Evolutionary conservation across 2,888 invertebrate species (phyloP), one percentile per base, ranked within the genome.

Genomic region (Stenodema calcarata): DNA sequence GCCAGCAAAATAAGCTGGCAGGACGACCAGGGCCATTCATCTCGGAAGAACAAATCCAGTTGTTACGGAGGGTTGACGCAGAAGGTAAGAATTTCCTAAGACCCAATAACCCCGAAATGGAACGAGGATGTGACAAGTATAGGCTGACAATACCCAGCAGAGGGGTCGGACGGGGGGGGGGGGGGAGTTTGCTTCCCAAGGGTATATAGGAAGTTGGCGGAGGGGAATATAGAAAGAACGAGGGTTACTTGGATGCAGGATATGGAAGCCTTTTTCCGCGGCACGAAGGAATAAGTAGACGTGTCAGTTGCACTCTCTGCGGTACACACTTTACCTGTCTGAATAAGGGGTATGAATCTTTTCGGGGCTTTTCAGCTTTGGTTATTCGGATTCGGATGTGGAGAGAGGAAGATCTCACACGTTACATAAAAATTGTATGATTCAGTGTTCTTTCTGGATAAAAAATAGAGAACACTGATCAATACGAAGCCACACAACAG

Each of bases 51-150:
- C 62, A 62, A 62, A 62, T 62, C 62, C 62, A 62, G 62, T 62
- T 62, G 62, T 62, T 62, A 18, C 62, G 23, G 62, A 62, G 62
- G 62, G 62, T 62, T 62, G 62, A 62, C 62, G 62, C 23, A 9
- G 62, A 12, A 62, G 62, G 62, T 62, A 62, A 62, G 62, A 62
- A 62, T 62, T 18, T 62, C 62, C 62, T 62, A 62, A 62, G 62
- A 62, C 62, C 62, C 62, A 62, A 62, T 62, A 62, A 62, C 62
- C 62, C 62, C 62, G 62, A 62, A 62, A 62, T 62, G 62, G 62
- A 62, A 62, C 54, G 62, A 23, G 62, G 62, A 62, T 62, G 62
- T 62, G 62, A 62, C 62, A 62, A 62, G 62, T 62, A 62, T 62
- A 62, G 62, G 62, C 62, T 62, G 62, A 27, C 62, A 62, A 62